A percentile compares a stretch with the other conserved stretches of the same genome.
phyloP scores from a whole-genome alignment of 2,888 invertebrate species.

The Galerucella nymphaeae region DNA sequence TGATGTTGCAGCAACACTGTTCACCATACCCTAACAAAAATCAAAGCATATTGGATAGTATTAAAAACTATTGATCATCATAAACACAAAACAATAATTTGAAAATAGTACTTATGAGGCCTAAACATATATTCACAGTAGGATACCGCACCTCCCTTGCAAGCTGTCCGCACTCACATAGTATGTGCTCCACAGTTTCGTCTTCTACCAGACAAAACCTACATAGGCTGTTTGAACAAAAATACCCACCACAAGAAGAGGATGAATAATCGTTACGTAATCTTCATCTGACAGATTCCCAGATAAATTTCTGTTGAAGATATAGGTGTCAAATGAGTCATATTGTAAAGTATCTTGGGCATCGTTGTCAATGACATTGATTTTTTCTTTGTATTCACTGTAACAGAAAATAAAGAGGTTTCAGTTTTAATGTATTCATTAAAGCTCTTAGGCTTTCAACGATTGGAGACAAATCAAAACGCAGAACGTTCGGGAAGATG shows the following conservation, averaged over 20 bases:
- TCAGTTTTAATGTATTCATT: not conserved
- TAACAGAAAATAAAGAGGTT: conserved; percentile 44
- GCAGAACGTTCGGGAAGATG: too few species aligned
- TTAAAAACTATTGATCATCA: too few species aligned
- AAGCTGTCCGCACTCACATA: too few species aligned
- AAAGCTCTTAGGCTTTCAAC: too few species aligned
- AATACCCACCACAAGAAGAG: conserved; percentile 74
- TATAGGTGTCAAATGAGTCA: conserved; percentile 74
- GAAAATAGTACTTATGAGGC: too few species aligned
- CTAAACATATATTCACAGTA: too few species aligned
- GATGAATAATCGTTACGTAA: conserved; percentile 75
- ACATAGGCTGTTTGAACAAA: too few species aligned
- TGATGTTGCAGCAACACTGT: conserved; percentile 71
- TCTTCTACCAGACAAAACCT: too few species aligned
- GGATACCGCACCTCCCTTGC: too few species aligned
- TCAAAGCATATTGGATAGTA: not conserved
- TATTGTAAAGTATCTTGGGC: conserved; percentile 81
- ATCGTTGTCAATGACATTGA: conserved; percentile 78
- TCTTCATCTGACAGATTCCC: conserved; percentile 81
- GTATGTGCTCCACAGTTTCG: too few species aligned
- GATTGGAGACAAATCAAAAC: too few species aligned
- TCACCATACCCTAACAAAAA: conserved; percentile 66
- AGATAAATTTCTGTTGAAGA: conserved; percentile 76
- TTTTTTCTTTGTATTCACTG: conserved; percentile 85
- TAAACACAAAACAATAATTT: too few species aligned